Percentiles rank a stretch among this genome's conserved stretches.
Evolutionary conservation across 2,888 invertebrate genomes (phyloP).

Genomic region (Helleia helle): DNA sequence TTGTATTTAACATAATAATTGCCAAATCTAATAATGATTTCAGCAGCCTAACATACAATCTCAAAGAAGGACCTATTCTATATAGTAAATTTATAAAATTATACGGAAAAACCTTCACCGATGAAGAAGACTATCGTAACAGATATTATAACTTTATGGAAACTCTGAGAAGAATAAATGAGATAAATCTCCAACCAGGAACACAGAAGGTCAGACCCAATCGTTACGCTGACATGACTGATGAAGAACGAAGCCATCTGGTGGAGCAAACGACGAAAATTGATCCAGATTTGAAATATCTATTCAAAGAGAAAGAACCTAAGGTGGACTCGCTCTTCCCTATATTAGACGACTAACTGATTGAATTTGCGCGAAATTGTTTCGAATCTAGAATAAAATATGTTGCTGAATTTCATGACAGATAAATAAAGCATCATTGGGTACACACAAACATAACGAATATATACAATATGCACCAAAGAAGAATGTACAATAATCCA

Average conservation of each 20-base stretch:
- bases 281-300: slow-evolving; percentile 29
- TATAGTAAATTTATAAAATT: slow-evolving; percentile 22
- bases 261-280: slow-evolving; percentile 18
- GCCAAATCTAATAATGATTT: too few species aligned
- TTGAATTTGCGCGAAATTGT: too few species aligned
- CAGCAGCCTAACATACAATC: slow-evolving; percentile 18
- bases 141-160: slow-evolving; percentile 36
- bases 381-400: too few species aligned
- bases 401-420: too few species aligned
- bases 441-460: too few species aligned
- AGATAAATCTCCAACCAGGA: slow-evolving; percentile 29
- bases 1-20: too few species aligned
- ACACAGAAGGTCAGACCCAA: slow-evolving; percentile 33
- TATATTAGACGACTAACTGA: neutral
- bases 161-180: slow-evolving; percentile 37
- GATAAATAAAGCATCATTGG: too few species aligned
- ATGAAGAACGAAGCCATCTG: slow-evolving; percentile 23
- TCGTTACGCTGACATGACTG: slow-evolving; percentile 37
- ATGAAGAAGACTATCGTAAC: slow-evolving; percentile 30
- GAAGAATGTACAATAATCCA: too few species aligned
- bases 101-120: slow-evolving; percentile 29
- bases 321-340: slow-evolving; percentile 15
- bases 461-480: too few species aligned
- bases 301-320: slow-evolving; percentile 15
- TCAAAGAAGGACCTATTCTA: slow-evolving; percentile 21